These are phyloP conservation scores for Vidua macroura DNA, from an alignment of 2,113 vertebrate genomes.

Conservation along the genomic window DNA sequence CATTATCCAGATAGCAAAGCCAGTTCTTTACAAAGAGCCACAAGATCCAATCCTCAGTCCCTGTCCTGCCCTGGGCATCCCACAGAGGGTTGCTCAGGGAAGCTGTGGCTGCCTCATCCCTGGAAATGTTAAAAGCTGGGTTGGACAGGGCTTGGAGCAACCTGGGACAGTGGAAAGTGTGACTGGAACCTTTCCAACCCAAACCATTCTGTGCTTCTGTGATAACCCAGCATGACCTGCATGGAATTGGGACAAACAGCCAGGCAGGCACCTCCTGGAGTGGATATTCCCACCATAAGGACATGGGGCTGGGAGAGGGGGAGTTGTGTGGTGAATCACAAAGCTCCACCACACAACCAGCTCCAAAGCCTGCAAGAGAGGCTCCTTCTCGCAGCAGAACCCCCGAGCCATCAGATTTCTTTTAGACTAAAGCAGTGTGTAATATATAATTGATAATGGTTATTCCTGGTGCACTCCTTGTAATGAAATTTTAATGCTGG, in stretches of 20 bases:
- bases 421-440: neutral
- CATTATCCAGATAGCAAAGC: neutral
- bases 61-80: neutral
- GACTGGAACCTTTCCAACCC: neutral
- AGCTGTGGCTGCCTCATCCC: neutral
- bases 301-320: neutral
- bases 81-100: neutral
- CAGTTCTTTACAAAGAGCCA: neutral
- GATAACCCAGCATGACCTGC: neutral
- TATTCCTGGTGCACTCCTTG: constrained; percentile 49
- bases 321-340: neutral
- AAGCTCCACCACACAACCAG: neutral
- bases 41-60: neutral
- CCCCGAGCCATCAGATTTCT: neutral
- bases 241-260: neutral
- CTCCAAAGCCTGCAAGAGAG: neutral
- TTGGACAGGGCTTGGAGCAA: neutral
- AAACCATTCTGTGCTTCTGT: neutral
- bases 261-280: neutral
- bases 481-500: constrained; percentile 47
- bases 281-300: rapidly evolving
- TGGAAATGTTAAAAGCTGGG: neutral
- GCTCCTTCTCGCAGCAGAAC: neutral
- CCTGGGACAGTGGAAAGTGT: neutral
- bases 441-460: constrained; percentile 53